phyloP scores from a whole-genome alignment of 2,888 invertebrate species.

The Ischnura elegans region DNA sequence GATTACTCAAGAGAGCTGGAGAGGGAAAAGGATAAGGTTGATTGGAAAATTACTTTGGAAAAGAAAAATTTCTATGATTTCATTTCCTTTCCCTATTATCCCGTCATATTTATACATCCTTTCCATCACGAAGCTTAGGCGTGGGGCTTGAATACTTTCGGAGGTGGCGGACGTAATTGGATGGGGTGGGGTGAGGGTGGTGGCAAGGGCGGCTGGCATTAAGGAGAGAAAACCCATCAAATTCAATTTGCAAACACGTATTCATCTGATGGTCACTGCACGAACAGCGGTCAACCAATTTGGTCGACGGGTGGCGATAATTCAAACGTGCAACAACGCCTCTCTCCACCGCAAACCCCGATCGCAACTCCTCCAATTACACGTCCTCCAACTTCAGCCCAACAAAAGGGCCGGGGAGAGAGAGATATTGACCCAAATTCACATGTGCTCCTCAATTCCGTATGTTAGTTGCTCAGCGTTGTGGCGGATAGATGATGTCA shows the following conservation, averaged over 20 bases:
- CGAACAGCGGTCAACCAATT: conserved; percentile 18
- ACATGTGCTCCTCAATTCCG: neutral
- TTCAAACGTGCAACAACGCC: conserved; percentile 12
- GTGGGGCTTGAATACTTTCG: neutral
- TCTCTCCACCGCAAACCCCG: neutral
- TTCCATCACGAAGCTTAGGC: neutral
- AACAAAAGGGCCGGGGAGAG: neutral
- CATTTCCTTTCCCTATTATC: neutral
- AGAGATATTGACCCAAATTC: neutral
- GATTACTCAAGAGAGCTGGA: neutral
- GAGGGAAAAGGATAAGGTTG: neutral
- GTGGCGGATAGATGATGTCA: no score
- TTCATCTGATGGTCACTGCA: conserved; percentile 21
- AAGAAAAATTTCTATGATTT: neutral
- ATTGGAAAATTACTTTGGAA: neutral
- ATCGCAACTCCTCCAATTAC: neutral
- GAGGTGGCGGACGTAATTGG: neutral
- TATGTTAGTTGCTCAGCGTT: no score
- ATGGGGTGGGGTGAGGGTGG: neutral
- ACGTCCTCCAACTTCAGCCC: neutral
- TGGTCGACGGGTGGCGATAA: neutral
- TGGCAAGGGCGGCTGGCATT: neutral
- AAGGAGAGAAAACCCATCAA: conserved; percentile 14
- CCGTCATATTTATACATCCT: neutral
- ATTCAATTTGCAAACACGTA: conserved; percentile 19